Evolutionary conservation across 2,888 invertebrate species (phyloP).

Genomic region (Drosophila rellima): DNA sequence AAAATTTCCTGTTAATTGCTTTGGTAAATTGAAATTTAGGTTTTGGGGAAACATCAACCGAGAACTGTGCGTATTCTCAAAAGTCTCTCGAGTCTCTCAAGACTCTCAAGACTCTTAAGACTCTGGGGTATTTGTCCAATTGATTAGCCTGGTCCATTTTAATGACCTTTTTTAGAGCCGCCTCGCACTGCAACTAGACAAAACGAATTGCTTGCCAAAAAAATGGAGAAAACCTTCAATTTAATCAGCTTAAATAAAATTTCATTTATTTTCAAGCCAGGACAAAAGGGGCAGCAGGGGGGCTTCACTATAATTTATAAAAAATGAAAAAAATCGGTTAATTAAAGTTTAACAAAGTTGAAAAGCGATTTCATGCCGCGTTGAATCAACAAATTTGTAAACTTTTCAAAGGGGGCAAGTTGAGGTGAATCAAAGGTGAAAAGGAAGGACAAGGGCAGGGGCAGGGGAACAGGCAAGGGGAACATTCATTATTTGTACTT

Average conservation of each 20-base stretch:
- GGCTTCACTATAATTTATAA: slow-evolving; percentile 2
- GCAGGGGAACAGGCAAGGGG: not conserved
- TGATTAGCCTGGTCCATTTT: slow-evolving; percentile 69
- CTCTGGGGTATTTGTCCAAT: slow-evolving; percentile 59
- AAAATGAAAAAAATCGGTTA: slow-evolving; percentile 65
- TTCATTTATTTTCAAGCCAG: slow-evolving; percentile 42
- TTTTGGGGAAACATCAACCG: slow-evolving; percentile 65
- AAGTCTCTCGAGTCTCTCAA: slow-evolving; percentile 12
- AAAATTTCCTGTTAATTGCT: slow-evolving; percentile 79
- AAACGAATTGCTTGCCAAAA: slow-evolving; percentile 72
- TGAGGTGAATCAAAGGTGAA: too few relatives aligned
- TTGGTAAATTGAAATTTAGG: slow-evolving; percentile 81
- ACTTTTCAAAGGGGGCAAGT: slow-evolving; percentile 49
- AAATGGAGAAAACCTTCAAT: slow-evolving; percentile 38
- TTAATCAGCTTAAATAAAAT: slow-evolving; percentile 78
- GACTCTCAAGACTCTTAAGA: slow-evolving; percentile 4
- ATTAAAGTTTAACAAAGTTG: slow-evolving; percentile 80
- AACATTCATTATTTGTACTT: slow-evolving; percentile 75
- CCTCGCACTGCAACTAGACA: slow-evolving; percentile 57
- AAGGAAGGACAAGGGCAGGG: too few relatives aligned
- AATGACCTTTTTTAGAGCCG: slow-evolving; percentile 64
- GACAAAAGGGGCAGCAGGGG: not conserved
- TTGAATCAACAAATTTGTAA: slow-evolving; percentile 80
- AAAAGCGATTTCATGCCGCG: slow-evolving; percentile 80
- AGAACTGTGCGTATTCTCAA: slow-evolving; percentile 59